Evolutionary conservation across 2,888 invertebrate genomes (phyloP).

Genomic region (Axea sp.): DNA sequence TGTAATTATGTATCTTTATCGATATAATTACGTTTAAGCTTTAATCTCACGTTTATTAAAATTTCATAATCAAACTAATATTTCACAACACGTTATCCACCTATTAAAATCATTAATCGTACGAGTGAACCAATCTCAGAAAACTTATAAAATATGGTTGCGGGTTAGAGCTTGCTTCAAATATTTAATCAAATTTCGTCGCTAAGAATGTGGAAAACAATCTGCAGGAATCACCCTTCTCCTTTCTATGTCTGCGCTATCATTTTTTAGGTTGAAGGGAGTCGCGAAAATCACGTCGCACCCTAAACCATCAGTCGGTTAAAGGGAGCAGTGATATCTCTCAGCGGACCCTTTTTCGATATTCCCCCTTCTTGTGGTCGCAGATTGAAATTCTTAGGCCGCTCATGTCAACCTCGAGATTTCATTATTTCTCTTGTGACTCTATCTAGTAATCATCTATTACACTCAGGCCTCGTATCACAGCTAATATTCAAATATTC

Average conservation of each 20-base stretch:
- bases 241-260: constrained; percentile 46
- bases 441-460: constrained; percentile 68
- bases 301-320: constrained; percentile 67
- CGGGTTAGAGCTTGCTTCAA: constrained; percentile 15
- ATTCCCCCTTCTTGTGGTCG: constrained; percentile 73
- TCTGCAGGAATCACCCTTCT: constrained; percentile 48
- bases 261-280: constrained; percentile 75
- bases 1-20: too few relatives aligned
- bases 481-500: constrained; percentile 58
- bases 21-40: too few relatives aligned
- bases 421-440: constrained; percentile 76
- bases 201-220: constrained; percentile 59
- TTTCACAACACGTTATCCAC: too few relatives aligned
- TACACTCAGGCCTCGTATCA: constrained; percentile 58
- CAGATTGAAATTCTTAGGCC: constrained; percentile 79
- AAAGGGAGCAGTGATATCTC: constrained; percentile 67
- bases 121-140: not conserved
- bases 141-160: constrained; percentile 16
- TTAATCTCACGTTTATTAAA: too few relatives aligned
- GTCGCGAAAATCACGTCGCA: constrained; percentile 72
- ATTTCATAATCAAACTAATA: too few relatives aligned
- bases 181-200: constrained; percentile 55
- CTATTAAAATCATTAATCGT: constrained; percentile 8
- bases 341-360: constrained; percentile 66
- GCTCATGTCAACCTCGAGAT: constrained; percentile 72